Percentiles rank a stretch among this genome's conserved stretches.
Conservation (phyloP, 35 echinoderm and acorn worm species). For the Apostichopus japonicus region DNA sequence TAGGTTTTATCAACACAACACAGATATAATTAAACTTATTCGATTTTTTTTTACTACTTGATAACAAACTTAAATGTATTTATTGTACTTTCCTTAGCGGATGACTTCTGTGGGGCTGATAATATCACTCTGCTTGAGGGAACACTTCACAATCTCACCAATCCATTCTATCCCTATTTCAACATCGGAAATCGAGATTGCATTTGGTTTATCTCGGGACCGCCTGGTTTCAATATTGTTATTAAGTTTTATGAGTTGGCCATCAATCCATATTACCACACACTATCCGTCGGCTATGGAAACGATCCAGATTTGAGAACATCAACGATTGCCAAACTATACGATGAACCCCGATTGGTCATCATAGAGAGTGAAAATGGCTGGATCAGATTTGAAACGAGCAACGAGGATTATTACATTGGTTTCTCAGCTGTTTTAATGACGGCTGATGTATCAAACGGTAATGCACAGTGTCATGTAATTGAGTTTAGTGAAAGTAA, state of each 20-base stretch:
- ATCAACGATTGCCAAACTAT: slow-evolving; percentile 25
- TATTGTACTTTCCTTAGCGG: neutral
- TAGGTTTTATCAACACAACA: too few species aligned
- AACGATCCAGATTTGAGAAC: slow-evolving; percentile 15
- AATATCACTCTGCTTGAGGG: neutral
- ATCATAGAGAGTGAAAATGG: neutral
- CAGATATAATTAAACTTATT: neutral
- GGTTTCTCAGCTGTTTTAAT: too few species aligned
- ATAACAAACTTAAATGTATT: neutral
- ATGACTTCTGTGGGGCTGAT: slow-evolving; percentile 1
- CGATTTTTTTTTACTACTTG: neutral
- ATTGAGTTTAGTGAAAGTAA: too few species aligned
- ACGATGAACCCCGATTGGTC: neutral
- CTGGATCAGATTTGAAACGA: slow-evolving; percentile 29
- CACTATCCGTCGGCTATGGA: slow-evolving; percentile 8
- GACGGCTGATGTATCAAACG: too few species aligned
- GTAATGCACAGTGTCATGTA: too few species aligned
- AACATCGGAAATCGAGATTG: slow-evolving; percentile 5
- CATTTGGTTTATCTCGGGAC: neutral
- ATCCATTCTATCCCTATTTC: neutral
- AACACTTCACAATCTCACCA: neutral
- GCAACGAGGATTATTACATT: too few species aligned
- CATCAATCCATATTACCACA: neutral
- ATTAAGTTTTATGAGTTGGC: neutral
- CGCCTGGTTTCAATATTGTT: slow-evolving; percentile 4